Conservation (phyloP, 2,113 vertebrate species). For the Lepisosteus osseus region DNA sequence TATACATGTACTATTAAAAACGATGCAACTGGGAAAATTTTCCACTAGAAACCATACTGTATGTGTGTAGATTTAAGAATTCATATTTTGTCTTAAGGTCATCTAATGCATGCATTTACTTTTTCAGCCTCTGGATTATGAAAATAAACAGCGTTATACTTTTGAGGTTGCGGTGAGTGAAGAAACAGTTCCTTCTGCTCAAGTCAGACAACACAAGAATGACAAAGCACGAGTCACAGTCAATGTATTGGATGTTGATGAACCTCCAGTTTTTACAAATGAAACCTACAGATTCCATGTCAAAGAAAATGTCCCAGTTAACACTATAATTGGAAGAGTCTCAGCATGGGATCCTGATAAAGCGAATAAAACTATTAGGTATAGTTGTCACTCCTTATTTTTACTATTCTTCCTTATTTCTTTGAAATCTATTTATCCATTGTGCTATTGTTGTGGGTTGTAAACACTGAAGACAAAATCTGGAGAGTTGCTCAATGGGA, state of each 20-base stretch:
- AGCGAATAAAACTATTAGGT: conserved; percentile 69
- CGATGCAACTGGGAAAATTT: no score
- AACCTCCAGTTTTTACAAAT: conserved; percentile 77
- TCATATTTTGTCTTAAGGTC: no score
- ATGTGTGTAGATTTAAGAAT: no score
- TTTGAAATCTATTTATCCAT: no score
- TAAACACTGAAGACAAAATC: no score
- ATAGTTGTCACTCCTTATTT: conserved; percentile 1
- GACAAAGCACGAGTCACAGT: conserved; percentile 58
- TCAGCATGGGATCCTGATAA: conserved; percentile 76
- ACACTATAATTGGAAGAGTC: conserved; percentile 61
- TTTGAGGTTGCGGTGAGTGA: conserved; percentile 68
- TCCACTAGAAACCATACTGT: no score
- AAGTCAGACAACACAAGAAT: conserved; percentile 1
- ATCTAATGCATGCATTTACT: not conserved
- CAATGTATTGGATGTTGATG: conserved; percentile 78
- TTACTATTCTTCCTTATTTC: no score
- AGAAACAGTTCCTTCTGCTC: conserved; percentile 49
- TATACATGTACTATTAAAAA: no score
- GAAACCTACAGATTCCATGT: conserved; percentile 71
- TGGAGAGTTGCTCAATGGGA: no score
- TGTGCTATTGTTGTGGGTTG: no score
- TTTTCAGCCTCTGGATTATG: conserved; percentile 80
- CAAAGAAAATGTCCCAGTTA: conserved; percentile 60
- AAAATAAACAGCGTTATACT: conserved; percentile 57